Percentiles rank a stretch among this genome's conserved stretches.
These are phyloP conservation scores for Cyanoliseus patagonus DNA, from an alignment of 2,113 vertebrate species.

Conservation along the genomic window DNA sequence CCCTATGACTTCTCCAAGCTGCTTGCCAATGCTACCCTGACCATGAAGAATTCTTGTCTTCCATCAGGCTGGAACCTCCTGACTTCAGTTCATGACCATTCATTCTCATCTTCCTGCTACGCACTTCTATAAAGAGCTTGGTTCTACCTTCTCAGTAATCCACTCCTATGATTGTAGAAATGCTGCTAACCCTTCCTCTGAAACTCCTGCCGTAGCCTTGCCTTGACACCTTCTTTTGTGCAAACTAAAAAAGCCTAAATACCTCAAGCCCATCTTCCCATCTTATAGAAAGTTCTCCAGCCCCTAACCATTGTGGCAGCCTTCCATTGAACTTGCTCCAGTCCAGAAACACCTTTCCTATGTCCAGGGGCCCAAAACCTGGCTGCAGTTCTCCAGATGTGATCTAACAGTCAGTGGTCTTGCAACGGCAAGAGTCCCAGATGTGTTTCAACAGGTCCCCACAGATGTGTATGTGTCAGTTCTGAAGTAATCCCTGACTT, in stretches of 20 bases:
- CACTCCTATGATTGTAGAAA: not conserved
- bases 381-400: not conserved
- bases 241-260: not conserved
- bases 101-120: not conserved
- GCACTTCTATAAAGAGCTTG: not conserved
- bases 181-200: not conserved
- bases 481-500: not conserved
- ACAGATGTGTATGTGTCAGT: fast-evolving
- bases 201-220: fast-evolving
- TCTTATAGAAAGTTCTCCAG: not conserved
- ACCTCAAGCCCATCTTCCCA: not conserved
- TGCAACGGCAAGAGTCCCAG: fast-evolving
- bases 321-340: not conserved
- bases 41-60: not conserved
- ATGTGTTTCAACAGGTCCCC: not conserved
- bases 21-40: not conserved
- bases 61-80: not conserved
- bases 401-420: not conserved
- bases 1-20: not conserved
- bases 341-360: not conserved
- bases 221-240: not conserved
- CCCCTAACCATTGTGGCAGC: fast-evolving
- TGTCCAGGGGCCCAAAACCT: not conserved
- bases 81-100: not conserved
- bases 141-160: not conserved